Evolutionary conservation across 2,797 vertebrate species (phyloP).

Genomic region (Kryptolebias ocellatus): DNA sequence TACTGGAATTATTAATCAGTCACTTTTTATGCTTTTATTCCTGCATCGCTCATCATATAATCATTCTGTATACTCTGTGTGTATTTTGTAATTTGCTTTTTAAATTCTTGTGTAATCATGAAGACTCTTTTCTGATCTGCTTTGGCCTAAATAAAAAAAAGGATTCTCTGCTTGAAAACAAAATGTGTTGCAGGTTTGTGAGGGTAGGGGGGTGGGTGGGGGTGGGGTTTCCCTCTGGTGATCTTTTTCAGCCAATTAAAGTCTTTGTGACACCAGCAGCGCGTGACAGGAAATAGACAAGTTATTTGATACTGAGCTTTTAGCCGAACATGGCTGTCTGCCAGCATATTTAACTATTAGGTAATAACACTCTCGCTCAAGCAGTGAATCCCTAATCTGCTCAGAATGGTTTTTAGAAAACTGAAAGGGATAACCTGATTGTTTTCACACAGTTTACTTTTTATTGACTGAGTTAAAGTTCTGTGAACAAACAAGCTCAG

Average conservation of each 20-base stretch:
- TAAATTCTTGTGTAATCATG: neutral
- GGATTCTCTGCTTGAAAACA: neutral
- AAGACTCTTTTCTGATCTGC: neutral
- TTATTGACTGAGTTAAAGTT: too few relatives aligned
- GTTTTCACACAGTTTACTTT: too few relatives aligned
- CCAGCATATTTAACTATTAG: neutral
- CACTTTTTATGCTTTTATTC: neutral
- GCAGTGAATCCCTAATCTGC: neutral
- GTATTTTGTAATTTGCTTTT: neutral
- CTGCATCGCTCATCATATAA: too few relatives aligned
- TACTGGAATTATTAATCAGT: neutral
- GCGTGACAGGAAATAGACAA: neutral
- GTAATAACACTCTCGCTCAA: neutral
- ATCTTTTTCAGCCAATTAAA: neutral
- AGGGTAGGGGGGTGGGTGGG: neutral
- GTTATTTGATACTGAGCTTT: too few relatives aligned
- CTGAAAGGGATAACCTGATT: too few relatives aligned
- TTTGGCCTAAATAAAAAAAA: neutral
- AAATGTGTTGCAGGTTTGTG: neutral
- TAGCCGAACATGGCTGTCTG: too few relatives aligned
- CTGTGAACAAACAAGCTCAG: too few relatives aligned
- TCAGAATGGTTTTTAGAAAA: neutral
- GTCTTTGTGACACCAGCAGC: neutral
- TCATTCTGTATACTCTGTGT: too few relatives aligned
- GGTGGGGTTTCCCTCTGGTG: neutral